Evolutionary conservation across 1,140 invertebrate genomes (phyloP), one percentile per base, ranked within the genome.

Genomic region (Semibalanus balanoides): DNA sequence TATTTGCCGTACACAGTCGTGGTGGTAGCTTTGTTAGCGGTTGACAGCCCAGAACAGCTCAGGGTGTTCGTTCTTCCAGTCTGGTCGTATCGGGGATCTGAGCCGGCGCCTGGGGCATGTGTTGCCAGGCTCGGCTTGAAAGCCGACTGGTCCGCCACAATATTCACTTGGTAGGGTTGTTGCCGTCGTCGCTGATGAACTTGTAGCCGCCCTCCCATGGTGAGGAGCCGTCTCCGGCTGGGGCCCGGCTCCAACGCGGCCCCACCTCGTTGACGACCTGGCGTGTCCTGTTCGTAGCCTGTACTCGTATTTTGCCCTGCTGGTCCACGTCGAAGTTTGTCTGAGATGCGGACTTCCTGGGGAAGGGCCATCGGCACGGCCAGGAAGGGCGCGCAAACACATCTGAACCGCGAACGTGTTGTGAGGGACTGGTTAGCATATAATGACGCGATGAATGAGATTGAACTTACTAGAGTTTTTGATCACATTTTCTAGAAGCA

Each of bases 91-190:
- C 83, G 28, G 91, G 90, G 51, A 91, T 87, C 22, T 89, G 89
- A 0, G 91, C 90, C 27, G 90, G 89, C 51, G 90, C 51, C 29
- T 73, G 91, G 70, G 92, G 92, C 30, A 93, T 83, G 82, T 92
- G 91, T 31, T n/a, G 87, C 87, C 30, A 91, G 90, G 75, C 87
- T 83, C 0, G 91, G 90, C 76, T 88, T 88, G 84, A 92, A 93
- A 25, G 91, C 91, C 80, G 86, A 86, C 74, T 84, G 84, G 80
- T 88, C 87, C 30, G 87, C 87, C 72, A 85, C 81, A 79, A 87
- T 87, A 77, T 84, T 84, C 25, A 87, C 84, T 31, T 73, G 70
- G 40, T 75, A 71, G 25, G 78, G n/a, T n/a, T 74, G n/a, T 64
- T 31, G n/a, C 79, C 79, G 35, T 79, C 79, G 28, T 64, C 51